These are phyloP conservation scores for Apamea anceps DNA, from an alignment of 2,888 invertebrate species.

Conservation along the genomic window DNA sequence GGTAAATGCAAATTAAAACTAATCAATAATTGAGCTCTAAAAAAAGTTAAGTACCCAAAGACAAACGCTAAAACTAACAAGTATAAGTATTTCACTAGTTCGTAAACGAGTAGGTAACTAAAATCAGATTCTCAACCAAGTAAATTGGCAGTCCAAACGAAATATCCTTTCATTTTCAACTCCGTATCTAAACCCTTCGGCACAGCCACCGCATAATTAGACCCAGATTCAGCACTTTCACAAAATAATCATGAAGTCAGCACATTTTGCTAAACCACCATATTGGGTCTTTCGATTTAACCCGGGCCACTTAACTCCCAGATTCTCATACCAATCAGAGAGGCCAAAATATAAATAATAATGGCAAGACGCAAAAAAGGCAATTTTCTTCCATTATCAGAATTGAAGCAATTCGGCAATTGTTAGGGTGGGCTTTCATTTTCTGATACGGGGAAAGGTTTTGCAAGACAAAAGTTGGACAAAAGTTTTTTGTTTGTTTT, in stretches of 20 bases:
- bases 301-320: constrained; percentile 24
- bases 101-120: neutral
- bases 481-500: constrained; percentile 10
- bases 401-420: constrained; percentile 22
- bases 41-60: neutral
- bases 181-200: constrained; percentile 23
- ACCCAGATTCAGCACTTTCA: constrained; percentile 53
- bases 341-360: constrained; percentile 54
- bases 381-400: constrained; percentile 56
- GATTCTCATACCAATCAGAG: constrained; percentile 35
- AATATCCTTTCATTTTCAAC: constrained; percentile 36
- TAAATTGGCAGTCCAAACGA: constrained; percentile 14
- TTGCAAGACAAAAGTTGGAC: constrained; percentile 11
- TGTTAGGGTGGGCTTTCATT: constrained; percentile 21
- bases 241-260: constrained; percentile 42
- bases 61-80: neutral
- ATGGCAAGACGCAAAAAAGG: constrained; percentile 50
- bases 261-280: constrained; percentile 37
- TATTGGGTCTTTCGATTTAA: constrained; percentile 27
- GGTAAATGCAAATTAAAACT: too few species aligned
- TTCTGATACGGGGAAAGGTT: constrained; percentile 3
- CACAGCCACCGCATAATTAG: constrained; percentile 52
- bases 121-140: constrained; percentile 3
- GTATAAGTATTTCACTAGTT: neutral
- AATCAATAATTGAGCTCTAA: neutral